Evolutionary conservation across 2,113 vertebrate genomes (phyloP), one percentile per base, ranked within the genome.

Genomic region (Epinephelus cyanopodus): DNA sequence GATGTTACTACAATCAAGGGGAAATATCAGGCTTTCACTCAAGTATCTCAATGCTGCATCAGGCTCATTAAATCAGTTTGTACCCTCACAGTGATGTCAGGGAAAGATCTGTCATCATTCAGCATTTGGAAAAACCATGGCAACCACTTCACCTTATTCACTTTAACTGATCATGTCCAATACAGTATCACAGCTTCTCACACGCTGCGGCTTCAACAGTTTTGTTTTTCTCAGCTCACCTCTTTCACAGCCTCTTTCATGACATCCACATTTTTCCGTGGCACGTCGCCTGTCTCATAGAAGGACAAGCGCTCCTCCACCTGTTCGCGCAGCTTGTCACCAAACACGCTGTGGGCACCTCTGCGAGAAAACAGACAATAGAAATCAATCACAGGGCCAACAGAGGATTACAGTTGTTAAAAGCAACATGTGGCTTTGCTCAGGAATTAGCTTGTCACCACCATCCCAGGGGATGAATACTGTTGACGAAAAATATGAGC

Each of bases 1-100:
- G 0, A 50, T 1, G 4, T 17, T 1, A 13, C 14, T 17, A 9
- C 1, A 29, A 12, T 3, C 6, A 5, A 0, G 4, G 1, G 5
- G 3, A n/a, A 21, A 1, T 12, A 45, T 1, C 14, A 6, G 1
- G 12, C 0, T 1, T 5, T 2, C 1, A 1, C 7, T 13, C 0
- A 5, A 3, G 4, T 8, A 5, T 1, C 0, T 0, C 0, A 39
- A 9, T 23, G 87, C 94, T 89, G 94, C 21, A 94, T 99, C 98
- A 99, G 98, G 90, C 98, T 99, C 98, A 99, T 99, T 99, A 99
- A 99, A 99, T 98, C 98, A 99, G 96, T 94, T 95, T 95, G 85
- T 12, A 94, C 98, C 97, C 95, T 96, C 98, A 87, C 0, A 0
- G 3, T 21, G 7, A 15, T 89, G 94, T 98, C 97, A 95, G 96